Evolutionary conservation across 2,797 vertebrate genomes (phyloP), one percentile per base, ranked within the genome.

Genomic region (Coilia nasus): DNA sequence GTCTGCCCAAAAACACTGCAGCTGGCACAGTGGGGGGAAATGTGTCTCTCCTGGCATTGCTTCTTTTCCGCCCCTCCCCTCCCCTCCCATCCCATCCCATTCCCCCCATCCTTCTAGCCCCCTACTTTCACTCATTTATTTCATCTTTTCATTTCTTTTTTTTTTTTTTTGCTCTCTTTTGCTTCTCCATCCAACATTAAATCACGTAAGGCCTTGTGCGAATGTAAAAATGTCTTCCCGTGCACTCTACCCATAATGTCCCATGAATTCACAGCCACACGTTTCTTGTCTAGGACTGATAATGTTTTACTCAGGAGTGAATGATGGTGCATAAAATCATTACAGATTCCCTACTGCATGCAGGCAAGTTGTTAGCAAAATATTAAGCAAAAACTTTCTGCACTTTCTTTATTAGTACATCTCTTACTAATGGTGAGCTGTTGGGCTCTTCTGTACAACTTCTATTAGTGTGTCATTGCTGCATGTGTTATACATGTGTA

Each of bases 81-180:
- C 12, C 62, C 6, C 7, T 23, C 82, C 3, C 56, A 25, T 41
- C 57, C 35, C 75, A n/a, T n/a, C n/a, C n/a, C n/a, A n/a, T n/a
- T n/a, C 50, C 83, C 1, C 54, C 83, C 54, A 35, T 9, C 19
- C 31, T 31, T 19, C 41, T 44, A 71, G 50, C 64, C 78, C 50
- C 11, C 62, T 54, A 54, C 50, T 10, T 54, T n/a, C 62, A 35
- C 28, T 75, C 15, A 31, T 75, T 75, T 75, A 75, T 75, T 75
- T 75, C 67, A 75, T 75, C 50, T 17, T 75, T 35, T 19, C 67
- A 75, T 75, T 75, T 75, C 50, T 54, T 54, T 19, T 14, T 75
- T 17, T 35, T 17, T 41, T 23, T 35, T 75, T 75, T 25, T 46
- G 60, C 78, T 47, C 47, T 75, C 81, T n/a, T 25, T 31, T 75